Evolutionary conservation across 2,797 vertebrate species (phyloP).

Genomic region (Limnodromus scolopaceus): DNA sequence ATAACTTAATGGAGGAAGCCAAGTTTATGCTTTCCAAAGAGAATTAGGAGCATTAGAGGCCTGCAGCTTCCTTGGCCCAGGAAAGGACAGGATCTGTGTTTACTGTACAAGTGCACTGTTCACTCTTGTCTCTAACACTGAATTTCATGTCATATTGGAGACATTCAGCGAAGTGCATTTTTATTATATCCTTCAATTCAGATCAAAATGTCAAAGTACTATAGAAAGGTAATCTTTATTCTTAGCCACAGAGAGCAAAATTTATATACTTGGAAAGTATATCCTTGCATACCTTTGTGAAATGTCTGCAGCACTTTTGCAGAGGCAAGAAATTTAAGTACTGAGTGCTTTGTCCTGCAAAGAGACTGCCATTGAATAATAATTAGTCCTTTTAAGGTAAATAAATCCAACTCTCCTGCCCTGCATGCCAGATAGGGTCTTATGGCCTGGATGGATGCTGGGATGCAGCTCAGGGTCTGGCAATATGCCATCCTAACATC

Average conservation of each 20-base stretch:
- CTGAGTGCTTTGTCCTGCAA: slow-evolving; percentile 3
- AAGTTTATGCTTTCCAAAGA: background rate
- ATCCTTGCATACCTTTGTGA: slow-evolving; percentile 7
- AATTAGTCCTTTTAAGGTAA: slow-evolving; percentile 3
- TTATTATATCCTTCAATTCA: background rate
- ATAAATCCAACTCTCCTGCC: background rate
- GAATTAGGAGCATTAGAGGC: background rate
- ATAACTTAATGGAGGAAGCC: background rate
- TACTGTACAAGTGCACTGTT: background rate
- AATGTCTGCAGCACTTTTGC: background rate
- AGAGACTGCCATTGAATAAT: slow-evolving; percentile 13
- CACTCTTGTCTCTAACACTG: background rate
- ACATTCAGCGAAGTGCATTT: background rate
- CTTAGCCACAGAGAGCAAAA: slow-evolving; percentile 5
- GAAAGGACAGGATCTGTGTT: background rate
- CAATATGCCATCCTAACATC: background rate
- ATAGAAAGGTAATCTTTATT: background rate
- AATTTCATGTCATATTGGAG: background rate
- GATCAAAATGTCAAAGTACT: background rate
- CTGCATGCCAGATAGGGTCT: background rate
- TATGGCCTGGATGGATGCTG: background rate
- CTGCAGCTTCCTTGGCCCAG: background rate
- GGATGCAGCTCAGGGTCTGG: background rate
- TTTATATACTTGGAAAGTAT: background rate
- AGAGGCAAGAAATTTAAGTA: background rate